Evolutionary conservation across 2,888 invertebrate species (phyloP).

Genomic region (Saturnia japonica): DNA sequence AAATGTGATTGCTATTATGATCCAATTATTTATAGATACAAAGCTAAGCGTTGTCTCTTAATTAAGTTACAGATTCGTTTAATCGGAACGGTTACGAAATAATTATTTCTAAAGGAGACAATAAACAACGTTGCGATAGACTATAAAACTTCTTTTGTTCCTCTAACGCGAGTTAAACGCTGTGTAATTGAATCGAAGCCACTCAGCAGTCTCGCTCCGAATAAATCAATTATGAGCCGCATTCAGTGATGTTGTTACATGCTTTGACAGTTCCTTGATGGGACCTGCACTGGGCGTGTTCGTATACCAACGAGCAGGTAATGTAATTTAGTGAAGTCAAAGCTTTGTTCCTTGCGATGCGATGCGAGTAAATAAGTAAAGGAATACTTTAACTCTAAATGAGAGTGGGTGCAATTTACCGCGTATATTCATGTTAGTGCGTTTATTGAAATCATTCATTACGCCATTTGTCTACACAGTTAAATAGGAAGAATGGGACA

Average conservation of each 20-base stretch:
- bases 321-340: constrained; percentile 30
- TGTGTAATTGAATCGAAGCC: constrained; percentile 46
- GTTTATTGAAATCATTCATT: not conserved
- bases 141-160: constrained; percentile 37
- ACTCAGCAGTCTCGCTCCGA: constrained; percentile 39
- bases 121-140: constrained; percentile 34
- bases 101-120: constrained; percentile 35
- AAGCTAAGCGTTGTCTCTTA: constrained; percentile 24
- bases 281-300: constrained; percentile 27
- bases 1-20: constrained; percentile 27
- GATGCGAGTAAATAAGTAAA: constrained; percentile 39
- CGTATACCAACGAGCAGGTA: constrained; percentile 23
- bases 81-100: constrained; percentile 28
- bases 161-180: constrained; percentile 32
- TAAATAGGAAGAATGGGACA: not conserved
- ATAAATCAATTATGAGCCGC: constrained; percentile 55
- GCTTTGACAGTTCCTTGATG: constrained; percentile 53
- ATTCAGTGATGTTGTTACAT: constrained; percentile 52
- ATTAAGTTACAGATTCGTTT: constrained; percentile 32
- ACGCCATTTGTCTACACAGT: not conserved
- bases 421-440: not conserved
- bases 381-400: constrained; percentile 26
- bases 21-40: constrained; percentile 18
- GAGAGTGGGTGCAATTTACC: constrained; percentile 16
- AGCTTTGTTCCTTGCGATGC: constrained; percentile 34